Evolutionary conservation across 2,113 vertebrate genomes (phyloP).

Genomic region (Silurus asotus): DNA sequence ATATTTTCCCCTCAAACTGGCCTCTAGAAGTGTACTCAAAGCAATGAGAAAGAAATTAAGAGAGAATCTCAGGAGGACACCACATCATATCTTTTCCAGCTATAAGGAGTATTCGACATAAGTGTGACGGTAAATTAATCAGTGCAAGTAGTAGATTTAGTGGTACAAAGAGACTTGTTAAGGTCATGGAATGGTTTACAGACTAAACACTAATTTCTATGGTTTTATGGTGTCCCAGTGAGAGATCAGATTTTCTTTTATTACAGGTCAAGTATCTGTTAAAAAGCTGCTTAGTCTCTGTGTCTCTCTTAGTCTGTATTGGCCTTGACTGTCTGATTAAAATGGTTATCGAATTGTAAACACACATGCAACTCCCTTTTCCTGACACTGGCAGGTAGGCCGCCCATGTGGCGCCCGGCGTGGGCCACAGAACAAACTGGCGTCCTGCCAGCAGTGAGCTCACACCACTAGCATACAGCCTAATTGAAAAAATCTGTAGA

Average conservation of each 20-base stretch:
- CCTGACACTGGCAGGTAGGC: conserved; percentile 81
- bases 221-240: background rate
- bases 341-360: conserved; percentile 78
- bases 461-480: conserved; percentile 76
- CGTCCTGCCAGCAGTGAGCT: conserved; percentile 82
- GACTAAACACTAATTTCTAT: background rate
- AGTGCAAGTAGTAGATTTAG: conserved; percentile 14
- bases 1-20: background rate
- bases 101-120: conserved; percentile 35
- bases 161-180: background rate
- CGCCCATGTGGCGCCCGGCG: conserved; percentile 76
- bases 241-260: background rate
- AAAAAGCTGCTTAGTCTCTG: conserved; percentile 34
- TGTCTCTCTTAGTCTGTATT: conserved; percentile 25
- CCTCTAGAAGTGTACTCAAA: conserved; percentile 33
- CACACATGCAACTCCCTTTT: conserved; percentile 75
- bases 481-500: conserved; percentile 82
- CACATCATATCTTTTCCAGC: conserved; percentile 33
- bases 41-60: conserved; percentile 30
- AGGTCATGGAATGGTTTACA: background rate
- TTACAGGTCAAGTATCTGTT: background rate
- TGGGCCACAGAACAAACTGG: conserved; percentile 80
- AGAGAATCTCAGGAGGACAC: conserved; percentile 20
- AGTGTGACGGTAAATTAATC: background rate
- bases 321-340: conserved; percentile 57